These are phyloP conservation scores for Glaucidium brasilianum DNA, from an alignment of 2,113 vertebrate species.

Conservation along the genomic window DNA sequence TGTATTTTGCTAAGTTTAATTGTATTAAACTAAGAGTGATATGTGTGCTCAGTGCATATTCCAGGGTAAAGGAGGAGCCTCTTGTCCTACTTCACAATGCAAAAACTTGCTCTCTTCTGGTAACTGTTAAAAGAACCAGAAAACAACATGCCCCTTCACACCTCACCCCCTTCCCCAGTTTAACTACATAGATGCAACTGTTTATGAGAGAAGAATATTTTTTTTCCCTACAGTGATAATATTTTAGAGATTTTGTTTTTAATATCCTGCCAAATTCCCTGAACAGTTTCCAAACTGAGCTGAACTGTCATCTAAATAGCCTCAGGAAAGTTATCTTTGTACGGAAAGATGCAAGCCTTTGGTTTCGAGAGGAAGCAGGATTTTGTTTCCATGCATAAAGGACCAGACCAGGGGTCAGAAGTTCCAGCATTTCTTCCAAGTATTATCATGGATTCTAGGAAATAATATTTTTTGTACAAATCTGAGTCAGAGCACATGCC, in stretches of 20 bases:
- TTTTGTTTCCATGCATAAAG: neutral
- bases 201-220: neutral
- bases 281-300: neutral
- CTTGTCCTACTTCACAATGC: neutral
- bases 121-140: neutral
- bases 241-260: neutral
- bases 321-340: neutral
- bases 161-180: neutral
- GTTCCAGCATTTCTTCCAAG: neutral
- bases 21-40: neutral
- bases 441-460: neutral
- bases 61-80: neutral
- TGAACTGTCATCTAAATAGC: neutral
- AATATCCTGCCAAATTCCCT: neutral
- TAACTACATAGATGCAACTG: neutral
- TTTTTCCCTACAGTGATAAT: neutral
- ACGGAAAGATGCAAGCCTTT: neutral
- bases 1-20: neutral
- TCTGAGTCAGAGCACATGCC: neutral
- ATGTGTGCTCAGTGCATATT: neutral
- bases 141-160: neutral
- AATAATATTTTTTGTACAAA: neutral
- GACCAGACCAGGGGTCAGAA: neutral
- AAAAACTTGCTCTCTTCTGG: neutral
- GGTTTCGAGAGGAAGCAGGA: neutral